Evolutionary conservation across 2,113 vertebrate genomes (phyloP), one percentile per base, ranked within the genome.

Genomic region (Leucopsar rothschildi): DNA sequence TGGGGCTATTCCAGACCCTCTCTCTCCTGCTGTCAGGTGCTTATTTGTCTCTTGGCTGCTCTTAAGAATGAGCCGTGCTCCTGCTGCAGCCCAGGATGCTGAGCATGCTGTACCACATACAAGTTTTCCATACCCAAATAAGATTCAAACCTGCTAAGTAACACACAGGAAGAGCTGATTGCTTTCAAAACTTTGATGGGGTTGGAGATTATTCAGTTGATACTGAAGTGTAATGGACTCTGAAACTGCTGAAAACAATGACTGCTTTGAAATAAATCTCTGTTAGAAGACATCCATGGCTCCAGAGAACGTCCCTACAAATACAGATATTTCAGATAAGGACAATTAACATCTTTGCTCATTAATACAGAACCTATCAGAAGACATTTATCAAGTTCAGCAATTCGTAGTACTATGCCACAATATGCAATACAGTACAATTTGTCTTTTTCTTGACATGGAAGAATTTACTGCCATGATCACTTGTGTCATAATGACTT

Each of bases 361-460:
- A 88, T 90, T 96, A 96, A 90, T 68, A 88, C 64, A 94, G 86
- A 93, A 49, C 76, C 76, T 86, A 94, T 77, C 79, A 90, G 82
- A 86, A 93, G 82, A 64, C 93, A 90, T 97, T 95, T 49, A 94
- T 97, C 90, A 95, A 96, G 88, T 92, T 82, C 90, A 88, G 79
- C 82, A 90, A 78, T 93, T 96, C 94, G 76, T 15, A 93, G 44
- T 53, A 88, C 72, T 84, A 71, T 1, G 2, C 65, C 49, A 71
- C 50, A 90, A 95, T 78, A 76, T 10, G 40, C 80, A 90, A 82
- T 2, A 1, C 85, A 71, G 80, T 53, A 75, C 86, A 84, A 90
- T 96, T 82, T 86, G 85, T 93, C 88, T 94, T 90, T 29, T 45
- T 84, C 69, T 86, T 71, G 64, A 94, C 86, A 47, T 21, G 49